Evolutionary conservation across 2,888 invertebrate genomes (phyloP), one percentile per base, ranked within the genome.

Genomic region (Polia nebulosa): DNA sequence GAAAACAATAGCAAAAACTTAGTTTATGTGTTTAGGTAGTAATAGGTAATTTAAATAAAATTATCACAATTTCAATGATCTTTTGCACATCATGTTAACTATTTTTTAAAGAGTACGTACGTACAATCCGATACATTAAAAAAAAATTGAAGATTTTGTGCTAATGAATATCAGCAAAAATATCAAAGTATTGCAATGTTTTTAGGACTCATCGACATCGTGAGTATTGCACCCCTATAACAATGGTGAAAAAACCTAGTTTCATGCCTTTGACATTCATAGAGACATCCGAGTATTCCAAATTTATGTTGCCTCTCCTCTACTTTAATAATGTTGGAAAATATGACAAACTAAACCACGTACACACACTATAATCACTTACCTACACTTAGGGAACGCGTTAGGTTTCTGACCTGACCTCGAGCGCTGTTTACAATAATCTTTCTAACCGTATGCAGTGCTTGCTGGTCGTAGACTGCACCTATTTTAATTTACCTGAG

Each of bases 341-440:
- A 17, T 17, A 22, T 17, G 41, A n/a, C 1, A 41, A 44, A 32
- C 0, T 47, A 5, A 8, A 39, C 1, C 15, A 62, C 7, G 17
- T 39, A 52, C 8, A 11, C 27, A 32, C 36, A 51, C n/a, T 32
- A 17, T 22, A 56, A 68, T 56, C 29, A 49, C 36, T 67, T 39
- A 11, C 20, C 39, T 51, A 51, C 55, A 36, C 41, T 66, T 44
- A 67, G 1, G 56, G 34, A 49, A 58, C 49, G 58, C n/a, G 39
- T 36, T 47, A 47, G 56, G n/a, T 77, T 53, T 45, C 17, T 17
- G 29, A 41, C 22, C 63, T 49, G 41, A 39, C 44, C 78, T 73
- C 78, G 55, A 15, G 8, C 6, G 22, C 45, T 64, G 44, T 72
- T 74, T 78, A 53, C 72, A 77, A 57, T 57, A 44, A 34, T 51